Base-by-base conservation (phyloP, 53 echinoderm and acorn worm species). In the Patiria pectinifera region DNA sequence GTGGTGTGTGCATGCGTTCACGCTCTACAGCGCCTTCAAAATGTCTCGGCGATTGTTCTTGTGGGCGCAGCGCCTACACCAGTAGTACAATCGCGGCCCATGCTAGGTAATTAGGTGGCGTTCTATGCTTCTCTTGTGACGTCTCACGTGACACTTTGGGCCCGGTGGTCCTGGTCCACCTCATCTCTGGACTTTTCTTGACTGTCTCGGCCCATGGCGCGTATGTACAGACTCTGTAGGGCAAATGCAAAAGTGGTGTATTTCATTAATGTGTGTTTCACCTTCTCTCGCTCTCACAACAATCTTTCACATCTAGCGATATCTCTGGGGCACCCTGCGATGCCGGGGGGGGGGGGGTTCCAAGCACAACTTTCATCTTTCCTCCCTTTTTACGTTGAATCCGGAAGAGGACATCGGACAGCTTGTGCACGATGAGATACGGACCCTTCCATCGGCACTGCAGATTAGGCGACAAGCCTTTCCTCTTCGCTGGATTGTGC, bases 321-420 rank as follows among this genome's bases (percentile, higher is more conserved):
- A 35, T 35, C 35, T 35, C 35, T 35, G 35, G 35, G 35, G 35
- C 35, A 35, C 35, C 35, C 1, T 35, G 35, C 35, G 35, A 35
- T 35, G 35, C 35, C 35, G 0, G 35, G 80, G 46, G n/a, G 80
- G 80, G 82, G 19, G 82, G 82, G 0, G 58, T 53, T 7, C 82
- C 82, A n/a, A 58, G 82, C 48, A 82, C 82, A 3, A 82, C 82
- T n/a, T 82, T 82, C 82, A 82, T 82, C 58, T 49, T 82, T 53
- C 82, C 82, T 18, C 59, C 49, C 53, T 1, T 25, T 82, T 82
- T 82, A 35, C 35, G 35, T 35, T 35, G 35, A 35, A 35, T 35
- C 35, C 35, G 35, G 35, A 35, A 35, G 35, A 35, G 0, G 35
- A 35, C 35, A 35, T 35, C 35, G 35, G 35, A 35, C 35, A 35